These are phyloP conservation scores for Stichodactyla mertensii DNA, from an alignment of 64 coral and sea anemone genomes.

Conservation along the genomic window DNA sequence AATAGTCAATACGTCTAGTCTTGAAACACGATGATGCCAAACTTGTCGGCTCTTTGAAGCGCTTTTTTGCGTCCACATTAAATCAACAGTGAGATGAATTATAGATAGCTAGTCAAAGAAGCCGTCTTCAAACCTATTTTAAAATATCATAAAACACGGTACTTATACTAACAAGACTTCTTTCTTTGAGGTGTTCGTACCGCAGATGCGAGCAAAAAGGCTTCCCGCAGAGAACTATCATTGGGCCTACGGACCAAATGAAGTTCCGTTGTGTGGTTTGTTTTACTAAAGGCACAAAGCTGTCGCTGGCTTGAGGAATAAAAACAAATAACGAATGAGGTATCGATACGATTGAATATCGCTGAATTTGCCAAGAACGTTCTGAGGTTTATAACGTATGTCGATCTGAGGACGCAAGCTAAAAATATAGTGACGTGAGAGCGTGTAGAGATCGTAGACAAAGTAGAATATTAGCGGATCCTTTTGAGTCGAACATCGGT, in stretches of 20 bases:
- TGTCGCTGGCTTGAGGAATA: not conserved
- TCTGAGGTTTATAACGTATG: not conserved
- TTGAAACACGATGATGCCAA: not conserved
- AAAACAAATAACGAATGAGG: not conserved
- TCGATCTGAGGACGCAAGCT: too few species aligned
- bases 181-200: not conserved
- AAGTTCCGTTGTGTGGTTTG: not conserved
- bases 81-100: slow-evolving; percentile 4
- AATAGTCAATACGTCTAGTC: not conserved
- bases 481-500: too few species aligned
- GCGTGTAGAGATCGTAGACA: too few species aligned
- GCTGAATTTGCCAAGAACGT: not conserved
- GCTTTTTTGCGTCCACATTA: slow-evolving; percentile 1
- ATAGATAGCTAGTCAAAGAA: slow-evolving; percentile 1
- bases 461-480: too few species aligned
- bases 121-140: not conserved
- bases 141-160: not conserved
- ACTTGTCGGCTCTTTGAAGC: not conserved
- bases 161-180: not conserved
- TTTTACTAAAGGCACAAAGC: not conserved
- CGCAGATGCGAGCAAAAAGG: not conserved
- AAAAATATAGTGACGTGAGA: too few species aligned
- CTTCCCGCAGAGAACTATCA: not conserved
- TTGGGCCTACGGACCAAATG: not conserved
- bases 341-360: too few species aligned